Conservation (phyloP, 2,888 invertebrate genomes). For the Zonitis immaculata region DNA sequence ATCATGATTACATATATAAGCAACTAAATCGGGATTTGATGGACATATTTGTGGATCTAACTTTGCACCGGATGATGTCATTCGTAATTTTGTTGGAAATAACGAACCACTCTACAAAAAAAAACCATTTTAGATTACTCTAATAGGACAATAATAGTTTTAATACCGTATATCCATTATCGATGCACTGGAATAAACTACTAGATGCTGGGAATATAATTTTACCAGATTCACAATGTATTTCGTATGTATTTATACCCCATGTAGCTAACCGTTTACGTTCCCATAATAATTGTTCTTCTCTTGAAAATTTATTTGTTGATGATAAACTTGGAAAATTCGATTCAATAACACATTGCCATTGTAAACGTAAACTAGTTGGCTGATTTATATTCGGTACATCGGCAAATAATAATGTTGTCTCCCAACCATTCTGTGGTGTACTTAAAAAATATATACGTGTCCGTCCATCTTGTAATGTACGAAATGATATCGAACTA, state of each 20-base stretch:
- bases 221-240: conserved; percentile 74
- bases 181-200: conserved; percentile 79
- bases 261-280: conserved; percentile 85
- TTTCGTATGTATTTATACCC: conserved; percentile 92
- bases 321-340: conserved; percentile 61
- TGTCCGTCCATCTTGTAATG: conserved; percentile 71
- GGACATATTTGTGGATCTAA: conserved; percentile 83
- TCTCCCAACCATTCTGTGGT: conserved; percentile 84
- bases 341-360: conserved; percentile 79
- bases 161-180: conserved; percentile 67
- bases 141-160: conserved; percentile 3
- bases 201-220: conserved; percentile 89
- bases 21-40: conserved; percentile 72
- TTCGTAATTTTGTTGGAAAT: conserved; percentile 65
- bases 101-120: conserved; percentile 55
- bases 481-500: conserved; percentile 74
- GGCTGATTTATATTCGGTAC: conserved; percentile 62
- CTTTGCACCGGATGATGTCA: conserved; percentile 62
- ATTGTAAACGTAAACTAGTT: conserved; percentile 56
- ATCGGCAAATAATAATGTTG: conserved; percentile 81
- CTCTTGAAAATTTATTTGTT: conserved; percentile 65
- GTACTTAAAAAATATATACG: conserved; percentile 88
- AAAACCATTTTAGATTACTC: conserved; percentile 11
- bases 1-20: conserved; percentile 86
- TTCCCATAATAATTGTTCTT: conserved; percentile 89